Conservation (phyloP, 2,888 invertebrate species). For the Drosophila kambysellisi region DNA sequence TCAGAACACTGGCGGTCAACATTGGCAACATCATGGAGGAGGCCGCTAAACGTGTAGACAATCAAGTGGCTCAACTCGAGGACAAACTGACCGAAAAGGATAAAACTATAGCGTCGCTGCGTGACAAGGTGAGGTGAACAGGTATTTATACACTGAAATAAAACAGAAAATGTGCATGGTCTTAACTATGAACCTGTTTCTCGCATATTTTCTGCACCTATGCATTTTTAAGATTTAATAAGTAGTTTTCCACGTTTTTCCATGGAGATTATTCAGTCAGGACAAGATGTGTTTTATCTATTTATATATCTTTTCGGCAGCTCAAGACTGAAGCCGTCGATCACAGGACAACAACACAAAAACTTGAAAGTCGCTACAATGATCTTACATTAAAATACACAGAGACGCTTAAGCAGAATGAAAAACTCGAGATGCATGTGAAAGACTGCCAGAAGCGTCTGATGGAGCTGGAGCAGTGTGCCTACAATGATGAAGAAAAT, state of each 20-base stretch:
- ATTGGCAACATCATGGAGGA: slow-evolving; percentile 87
- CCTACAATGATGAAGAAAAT: slow-evolving; percentile 86
- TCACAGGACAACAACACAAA: slow-evolving; percentile 63
- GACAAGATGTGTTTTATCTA: neutral
- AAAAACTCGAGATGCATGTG: slow-evolving; percentile 82
- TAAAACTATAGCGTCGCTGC: slow-evolving; percentile 85
- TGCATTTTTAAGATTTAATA: neutral
- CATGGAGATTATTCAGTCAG: neutral
- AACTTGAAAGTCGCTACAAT: slow-evolving; percentile 83
- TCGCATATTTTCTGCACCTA: neutral
- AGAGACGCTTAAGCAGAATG: slow-evolving; percentile 70
- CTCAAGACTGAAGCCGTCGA: slow-evolving; percentile 51
- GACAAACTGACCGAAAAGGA: slow-evolving; percentile 87
- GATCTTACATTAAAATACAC: slow-evolving; percentile 74
- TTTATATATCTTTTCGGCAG: slow-evolving; percentile 31
- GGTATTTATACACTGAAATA: neutral
- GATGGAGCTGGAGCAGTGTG: slow-evolving; percentile 86
- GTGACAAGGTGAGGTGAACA: slow-evolving; percentile 83
- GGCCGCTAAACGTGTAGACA: slow-evolving; percentile 86
- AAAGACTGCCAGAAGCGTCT: slow-evolving; percentile 83
- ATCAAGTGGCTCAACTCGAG: slow-evolving; percentile 87
- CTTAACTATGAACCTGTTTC: neutral
- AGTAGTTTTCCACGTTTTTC: neutral
- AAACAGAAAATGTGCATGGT: neutral
- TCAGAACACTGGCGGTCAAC: slow-evolving; percentile 86